Evolutionary conservation across 2,113 vertebrate species (phyloP), one percentile per base, ranked within the genome.

Genomic region (Microcebus griseorufus): DNA sequence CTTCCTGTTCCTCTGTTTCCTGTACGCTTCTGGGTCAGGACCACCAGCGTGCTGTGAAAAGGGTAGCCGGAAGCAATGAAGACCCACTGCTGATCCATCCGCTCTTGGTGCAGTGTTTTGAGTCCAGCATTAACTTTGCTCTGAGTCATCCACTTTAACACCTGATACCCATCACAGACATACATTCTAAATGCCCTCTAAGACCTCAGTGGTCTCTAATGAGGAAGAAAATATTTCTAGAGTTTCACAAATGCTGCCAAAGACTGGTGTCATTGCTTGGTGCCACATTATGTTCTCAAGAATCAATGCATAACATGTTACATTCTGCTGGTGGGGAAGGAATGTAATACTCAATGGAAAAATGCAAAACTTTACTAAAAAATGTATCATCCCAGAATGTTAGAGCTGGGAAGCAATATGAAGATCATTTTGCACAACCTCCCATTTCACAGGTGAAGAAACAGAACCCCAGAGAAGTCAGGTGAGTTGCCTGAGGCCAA

Each of bases 1-100:
- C 14, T 93, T 96, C 88, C 73, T 76, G 48, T 92, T 87, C 69
- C 64, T 73, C 64, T 73, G n/a, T 85, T 88, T 48, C 42, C 51
- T 60, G 29, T 13, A 1, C 45, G 73, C 22, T 34, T 90, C 84
- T 87, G 80, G 60, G 20, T 83, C 69, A 69, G 25, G 64, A 42
- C 48, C 51, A 58, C 67, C 27, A 69, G 17, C 22, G 5, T 32
- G 2, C 58, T 60, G 37, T 48, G 13, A 20, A 88, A 86, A 93
- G 82, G 17, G 18, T 34, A 88, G 37, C 70, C 20, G 7, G 75
- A 37, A 32, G 29, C 51, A 39, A 18, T 25, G 42, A 72, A 22
- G 45, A 81, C 32, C 39, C 16, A 13, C n/a, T 65, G 25, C 62
- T 51, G 69, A 55, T 9, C 60, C 13, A 3, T 18, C 34, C 14